phyloP scores from a whole-genome alignment of 2,888 invertebrate genomes.

The Dicyrtoma fusca region DNA sequence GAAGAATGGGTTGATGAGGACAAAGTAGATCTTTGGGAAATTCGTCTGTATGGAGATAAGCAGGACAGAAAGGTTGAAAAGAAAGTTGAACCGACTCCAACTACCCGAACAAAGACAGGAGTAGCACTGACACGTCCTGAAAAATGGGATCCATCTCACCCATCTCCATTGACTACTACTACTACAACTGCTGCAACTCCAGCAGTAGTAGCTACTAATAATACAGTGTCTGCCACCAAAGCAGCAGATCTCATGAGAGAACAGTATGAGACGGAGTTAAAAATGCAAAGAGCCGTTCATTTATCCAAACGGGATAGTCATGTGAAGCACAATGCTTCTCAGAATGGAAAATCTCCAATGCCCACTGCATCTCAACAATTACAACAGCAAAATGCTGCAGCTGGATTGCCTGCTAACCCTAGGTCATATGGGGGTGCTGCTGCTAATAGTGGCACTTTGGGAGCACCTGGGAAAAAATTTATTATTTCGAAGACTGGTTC shows the following conservation, averaged over 20 bases:
- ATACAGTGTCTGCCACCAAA: conserved; percentile 40
- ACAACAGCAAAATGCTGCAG: conserved; percentile 52
- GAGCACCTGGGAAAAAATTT: conserved; percentile 37
- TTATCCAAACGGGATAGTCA: conserved; percentile 75
- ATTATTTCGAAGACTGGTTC: conserved; percentile 34
- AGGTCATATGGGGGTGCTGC: conserved; percentile 35
- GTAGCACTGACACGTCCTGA: conserved; percentile 55
- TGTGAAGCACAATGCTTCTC: conserved; percentile 66
- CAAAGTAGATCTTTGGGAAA: conserved; percentile 94
- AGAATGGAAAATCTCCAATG: conserved; percentile 64
- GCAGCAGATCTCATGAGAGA: conserved; percentile 65
- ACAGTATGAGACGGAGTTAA: conserved; percentile 87
- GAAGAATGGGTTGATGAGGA: conserved; percentile 98
- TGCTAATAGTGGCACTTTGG: neutral
- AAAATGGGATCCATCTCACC: conserved; percentile 52
- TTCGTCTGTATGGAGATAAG: conserved; percentile 87
- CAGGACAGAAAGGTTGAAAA: conserved; percentile 59
- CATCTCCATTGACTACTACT: conserved; percentile 10
- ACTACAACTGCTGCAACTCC: conserved; percentile 5
- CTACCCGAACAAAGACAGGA: conserved; percentile 55
- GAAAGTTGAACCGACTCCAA: conserved; percentile 42
- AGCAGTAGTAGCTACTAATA: conserved; percentile 13
- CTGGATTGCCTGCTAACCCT: conserved; percentile 41
- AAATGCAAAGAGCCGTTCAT: conserved; percentile 84
- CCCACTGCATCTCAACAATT: conserved; percentile 53